Percentiles rank a stretch among this genome's conserved stretches.
These are phyloP conservation scores for Rhizoglyphus robini DNA, from an alignment of 1,140 invertebrate species.

Conservation along the genomic window DNA sequence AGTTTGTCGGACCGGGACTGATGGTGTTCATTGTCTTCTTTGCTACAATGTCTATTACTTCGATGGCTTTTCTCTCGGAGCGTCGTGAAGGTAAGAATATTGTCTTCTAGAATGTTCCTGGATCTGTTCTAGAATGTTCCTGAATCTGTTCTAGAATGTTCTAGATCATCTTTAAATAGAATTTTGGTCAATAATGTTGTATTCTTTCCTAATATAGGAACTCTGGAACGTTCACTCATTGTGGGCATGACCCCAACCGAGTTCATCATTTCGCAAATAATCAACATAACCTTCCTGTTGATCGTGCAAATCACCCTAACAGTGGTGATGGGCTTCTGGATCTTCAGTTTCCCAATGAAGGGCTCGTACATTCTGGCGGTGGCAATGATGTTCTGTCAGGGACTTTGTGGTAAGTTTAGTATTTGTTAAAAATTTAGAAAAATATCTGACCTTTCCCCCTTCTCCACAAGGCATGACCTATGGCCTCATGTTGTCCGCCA, in stretches of 20 bases:
- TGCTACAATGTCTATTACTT: conserved; percentile 78
- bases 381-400: conserved; percentile 54
- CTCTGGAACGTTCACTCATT: conserved; percentile 72
- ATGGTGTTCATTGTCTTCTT: conserved; percentile 88
- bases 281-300: conserved; percentile 85
- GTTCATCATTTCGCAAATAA: conserved; percentile 75
- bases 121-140: no score
- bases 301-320: conserved; percentile 74
- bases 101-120: neutral
- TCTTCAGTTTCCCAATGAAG: conserved; percentile 62
- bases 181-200: no score
- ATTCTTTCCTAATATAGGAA: conserved; percentile 41
- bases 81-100: conserved; percentile 59
- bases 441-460: neutral
- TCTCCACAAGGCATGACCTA: conserved; percentile 56
- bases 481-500: conserved; percentile 71
- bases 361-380: conserved; percentile 60
- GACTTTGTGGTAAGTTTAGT: conserved; percentile 53
- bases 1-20: conserved; percentile 85
- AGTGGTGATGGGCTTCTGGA: conserved; percentile 61
- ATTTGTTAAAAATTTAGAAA: neutral
- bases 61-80: conserved; percentile 76
- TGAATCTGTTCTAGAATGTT: neutral
- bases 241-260: conserved; percentile 73
- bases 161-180: neutral